Evolutionary conservation across 2,888 invertebrate species (phyloP), one percentile per base, ranked within the genome.

Genomic region (Falcaria lacertinaria): DNA sequence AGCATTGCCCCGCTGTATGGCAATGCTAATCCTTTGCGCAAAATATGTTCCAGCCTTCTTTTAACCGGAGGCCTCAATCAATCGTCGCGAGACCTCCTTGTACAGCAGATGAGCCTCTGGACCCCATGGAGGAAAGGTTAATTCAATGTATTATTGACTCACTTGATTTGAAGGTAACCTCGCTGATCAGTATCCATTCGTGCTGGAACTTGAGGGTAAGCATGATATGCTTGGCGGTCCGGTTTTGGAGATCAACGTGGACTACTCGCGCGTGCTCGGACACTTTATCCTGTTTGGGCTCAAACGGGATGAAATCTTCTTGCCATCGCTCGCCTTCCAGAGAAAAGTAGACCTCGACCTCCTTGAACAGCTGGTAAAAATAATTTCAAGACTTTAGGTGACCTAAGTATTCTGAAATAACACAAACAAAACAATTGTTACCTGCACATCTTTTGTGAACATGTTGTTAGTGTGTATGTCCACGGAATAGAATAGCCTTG

Each of bases 171-270:
- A 97, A 97, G 33, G 93, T 92, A 58, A 97, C 91, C 85, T 98
- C 97, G 80, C 97, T 97, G 67, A 98, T 91, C 54, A 97, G 91
- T 50, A 97, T 93, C 97, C 97, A 97, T 70, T 94, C 93, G 55
- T 94, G 91, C 49, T 94, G 93, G 73, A 96, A 96, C 64, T 91
- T 92, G 13, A 97, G 90, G 62, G 94, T 91, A 61, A 95, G 68
- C 89, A 93, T 94, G 55, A 97, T 91, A 73, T 93, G 95, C 64
- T 91, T 92, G 0, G 94, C 97, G 1, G 95, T 91, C 48, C 94
- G 91, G 64, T 94, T 92, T 54, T 93, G 92, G 38, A 97, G 89
- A 41, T 93, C 92, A 37, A 97, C 92, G 60, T 93, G 93, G 34
- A 97, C 90, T 64, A 93, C 91, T 19, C 91, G 81, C 2, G 92